Base-by-base conservation (phyloP, 2,888 invertebrate species). In the Brachyptera risi region DNA sequence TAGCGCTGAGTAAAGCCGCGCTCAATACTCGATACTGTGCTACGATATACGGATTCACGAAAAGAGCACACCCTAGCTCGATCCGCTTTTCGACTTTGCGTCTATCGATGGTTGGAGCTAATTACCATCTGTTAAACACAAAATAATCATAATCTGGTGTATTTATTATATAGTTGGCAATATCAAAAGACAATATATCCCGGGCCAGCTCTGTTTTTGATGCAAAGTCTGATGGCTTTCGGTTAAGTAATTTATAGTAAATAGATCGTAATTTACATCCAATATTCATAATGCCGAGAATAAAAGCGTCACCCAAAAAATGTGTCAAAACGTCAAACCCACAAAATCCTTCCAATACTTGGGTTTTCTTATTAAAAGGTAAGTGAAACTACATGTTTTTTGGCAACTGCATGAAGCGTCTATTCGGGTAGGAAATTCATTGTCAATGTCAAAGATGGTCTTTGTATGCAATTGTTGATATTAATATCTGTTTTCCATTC, bases 281-380 rank as follows among this genome's bases (percentile, higher is more conserved):
- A 15, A 35, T 57, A 31, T 57, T 60, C 64, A 62, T 54, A 47
- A 83, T 83, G 83, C 78, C 79, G 59, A 83, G 80, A 72, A 80
- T 73, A 69, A 83, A 78, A 77, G 78, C 75, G 71, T 82, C 79
- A 58, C 80, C 75, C 64, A 78, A 76, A 71, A 79, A 77, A 68
- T 79, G 74, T 70, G 76, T 76, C 67, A 80, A 78, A 74, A 72
- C 77, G 19, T 67, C 71, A 27, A 75, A 76, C 65, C 74, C 78
- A 49, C 82, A 82, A 71, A 79, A 83, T 60, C 78, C 83, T 44
- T 80, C 83, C 68, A 86, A 83, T 72, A 85, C 86, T 11, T 87
- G 86, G 86, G 77, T 86, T 68, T 80, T 87, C 69, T 74, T 87
- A 60, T 74, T 83, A 65, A 84, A 84, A 82, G 85, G 87, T 85